Conservation (phyloP, 2,888 invertebrate species). For the Pristionchus mayeri region DNA sequence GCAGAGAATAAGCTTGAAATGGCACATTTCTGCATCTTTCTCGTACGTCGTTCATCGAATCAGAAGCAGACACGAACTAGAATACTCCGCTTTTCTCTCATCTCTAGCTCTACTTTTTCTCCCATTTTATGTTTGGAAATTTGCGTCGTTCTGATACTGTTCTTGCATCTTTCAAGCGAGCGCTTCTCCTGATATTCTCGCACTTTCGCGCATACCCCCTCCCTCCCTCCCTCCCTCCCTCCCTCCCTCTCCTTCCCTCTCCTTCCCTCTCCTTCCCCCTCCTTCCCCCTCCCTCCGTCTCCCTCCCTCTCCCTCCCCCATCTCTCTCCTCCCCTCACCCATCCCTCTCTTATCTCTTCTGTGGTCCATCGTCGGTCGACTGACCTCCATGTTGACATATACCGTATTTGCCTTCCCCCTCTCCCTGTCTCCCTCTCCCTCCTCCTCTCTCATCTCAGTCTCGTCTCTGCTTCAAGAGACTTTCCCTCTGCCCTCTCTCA, state of each 20-base stretch:
- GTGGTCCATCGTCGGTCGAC: background rate
- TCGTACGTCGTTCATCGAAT: background rate
- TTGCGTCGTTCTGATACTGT: background rate
- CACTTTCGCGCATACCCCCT: background rate
- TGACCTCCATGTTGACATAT: conserved; percentile 48
- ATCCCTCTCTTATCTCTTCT: background rate
- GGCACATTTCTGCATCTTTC: too few species aligned
- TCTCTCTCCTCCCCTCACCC: background rate
- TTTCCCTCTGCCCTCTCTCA: conserved; percentile 30
- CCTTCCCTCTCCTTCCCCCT: background rate
- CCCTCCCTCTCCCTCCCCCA: background rate
- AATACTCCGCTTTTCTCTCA: background rate
- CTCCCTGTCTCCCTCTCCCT: background rate
- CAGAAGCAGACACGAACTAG: background rate
- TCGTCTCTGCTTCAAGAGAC: background rate
- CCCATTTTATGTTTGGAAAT: background rate
- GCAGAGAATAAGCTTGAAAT: background rate
- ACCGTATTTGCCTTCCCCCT: conserved; percentile 43
- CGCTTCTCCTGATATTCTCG: background rate
- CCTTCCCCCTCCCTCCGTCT: background rate
- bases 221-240: too few species aligned
- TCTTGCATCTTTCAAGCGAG: background rate
- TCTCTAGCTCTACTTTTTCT: background rate
- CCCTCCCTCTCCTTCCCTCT: background rate
- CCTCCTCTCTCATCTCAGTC: background rate